Base-by-base conservation (phyloP, 2,113 vertebrate genomes). In the Coregonus clupeaformis region DNA sequence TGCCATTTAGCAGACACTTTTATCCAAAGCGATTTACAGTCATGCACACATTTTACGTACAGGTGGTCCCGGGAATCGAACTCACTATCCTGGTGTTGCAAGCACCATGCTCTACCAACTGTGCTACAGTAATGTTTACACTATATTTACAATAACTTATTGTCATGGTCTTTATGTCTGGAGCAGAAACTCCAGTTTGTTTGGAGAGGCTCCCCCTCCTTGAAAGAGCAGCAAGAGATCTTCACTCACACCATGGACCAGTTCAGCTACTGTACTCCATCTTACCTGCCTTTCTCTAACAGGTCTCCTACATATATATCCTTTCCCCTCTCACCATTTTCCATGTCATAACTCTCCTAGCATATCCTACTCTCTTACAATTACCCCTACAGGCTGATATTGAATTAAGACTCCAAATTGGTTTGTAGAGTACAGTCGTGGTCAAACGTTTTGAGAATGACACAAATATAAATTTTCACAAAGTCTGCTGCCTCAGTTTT, bases 171-270 rank as follows among this genome's bases (percentile, higher is more conserved):
- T 9, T 68, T 69, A 16, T 47, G 73, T 84, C 87, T 81, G 75
- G 77, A 47, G 2, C 89, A 97, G 96, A 91, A 84, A 3, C 92
- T 97, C 52, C 96, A 97, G 89, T 98, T 97, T 89, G 90, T 97
- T 1, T 97, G 96, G 97, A 90, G 81, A 74, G 95, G 94, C 4
- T 97, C 96, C 49, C 82, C 82, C 16, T 94, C 95, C 14, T 90
- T 95, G 69, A 76, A 82, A 2, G 85, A 80, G 4, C 89, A 80
- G 75, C 93, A 97, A 80, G 89, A 96, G 85, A 97, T 98, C 84
- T 98, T 97, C 91, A 97, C 95, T 1, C 95, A 96, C 45, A 85
- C 91, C 27, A 95, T 98, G 96, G 96, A 97, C 89, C 94, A 94
- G 73, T 97, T 94, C 70, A 93, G 95, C 87, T 97, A 98, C 80